Conservation (phyloP, 1,140 invertebrate species). For the Drosophila ficusphila region DNA sequence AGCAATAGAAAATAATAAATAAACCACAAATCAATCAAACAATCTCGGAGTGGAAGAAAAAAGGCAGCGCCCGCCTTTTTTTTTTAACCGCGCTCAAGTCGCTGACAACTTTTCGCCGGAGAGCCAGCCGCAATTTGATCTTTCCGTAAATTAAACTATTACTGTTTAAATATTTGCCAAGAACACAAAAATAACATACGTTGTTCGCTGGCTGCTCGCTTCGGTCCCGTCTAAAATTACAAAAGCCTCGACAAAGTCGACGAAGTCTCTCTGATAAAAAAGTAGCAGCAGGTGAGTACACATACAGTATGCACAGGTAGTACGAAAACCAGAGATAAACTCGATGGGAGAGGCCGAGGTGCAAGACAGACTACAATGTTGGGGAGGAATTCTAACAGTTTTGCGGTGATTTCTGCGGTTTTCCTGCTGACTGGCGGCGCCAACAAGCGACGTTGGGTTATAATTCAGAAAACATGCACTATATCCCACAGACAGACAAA, state of each 20-base stretch:
- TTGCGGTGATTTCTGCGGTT: constrained; percentile 59
- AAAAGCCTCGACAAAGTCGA: constrained; percentile 55
- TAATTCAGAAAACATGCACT: no score
- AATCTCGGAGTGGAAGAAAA: constrained; percentile 2
- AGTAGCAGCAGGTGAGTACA: constrained; percentile 14
- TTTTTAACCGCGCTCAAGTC: constrained; percentile 23
- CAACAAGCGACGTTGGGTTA: constrained; percentile 56
- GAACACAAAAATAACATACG: constrained; percentile 5
- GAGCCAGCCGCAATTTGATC: constrained; percentile 47
- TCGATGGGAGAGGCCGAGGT: no score
- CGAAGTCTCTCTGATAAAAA: constrained; percentile 42
- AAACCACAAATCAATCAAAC: constrained; percentile 70
- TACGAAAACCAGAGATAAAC: not conserved
- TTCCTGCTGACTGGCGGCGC: constrained; percentile 60
- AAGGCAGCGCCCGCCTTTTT: constrained; percentile 7
- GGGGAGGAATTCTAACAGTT: constrained; percentile 52
- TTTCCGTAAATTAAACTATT: constrained; percentile 59
- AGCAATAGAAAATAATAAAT: constrained; percentile 17
- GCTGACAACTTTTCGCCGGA: constrained; percentile 22
- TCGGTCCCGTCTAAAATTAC: constrained; percentile 58
- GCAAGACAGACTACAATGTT: constrained; percentile 28
- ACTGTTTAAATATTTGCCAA: constrained; percentile 52
- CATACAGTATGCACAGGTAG: not conserved
- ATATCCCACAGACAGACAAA: no score
- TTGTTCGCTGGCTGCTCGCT: constrained; percentile 7